phyloP scores from a whole-genome alignment of 2,113 vertebrate species.

The Colaptes auratus region DNA sequence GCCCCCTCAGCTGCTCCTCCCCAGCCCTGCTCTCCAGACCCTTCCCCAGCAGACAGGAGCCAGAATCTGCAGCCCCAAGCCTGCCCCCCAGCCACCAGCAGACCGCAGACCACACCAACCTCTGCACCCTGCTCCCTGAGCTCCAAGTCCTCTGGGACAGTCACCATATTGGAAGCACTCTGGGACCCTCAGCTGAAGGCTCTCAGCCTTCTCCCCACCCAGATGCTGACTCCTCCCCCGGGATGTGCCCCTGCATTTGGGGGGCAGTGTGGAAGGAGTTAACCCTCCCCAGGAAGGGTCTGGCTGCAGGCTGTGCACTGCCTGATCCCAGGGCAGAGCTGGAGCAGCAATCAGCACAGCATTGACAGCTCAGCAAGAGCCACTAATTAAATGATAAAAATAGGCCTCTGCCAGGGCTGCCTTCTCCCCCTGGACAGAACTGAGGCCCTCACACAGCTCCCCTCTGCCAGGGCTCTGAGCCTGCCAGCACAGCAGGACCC shows the following conservation, averaged over 20 bases:
- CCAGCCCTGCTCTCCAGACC: too few species aligned
- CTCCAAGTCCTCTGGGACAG: rapidly evolving
- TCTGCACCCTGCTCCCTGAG: neutral
- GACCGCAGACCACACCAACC: neutral
- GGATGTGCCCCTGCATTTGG: neutral
- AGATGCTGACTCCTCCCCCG: rapidly evolving
- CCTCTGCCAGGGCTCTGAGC: neutral
- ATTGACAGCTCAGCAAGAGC: constrained; percentile 8
- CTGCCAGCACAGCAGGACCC: neutral
- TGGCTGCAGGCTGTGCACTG: neutral
- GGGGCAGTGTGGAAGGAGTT: neutral
- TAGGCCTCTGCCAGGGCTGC: constrained; percentile 25
- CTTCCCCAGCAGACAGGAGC: neutral
- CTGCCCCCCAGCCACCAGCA: neutral
- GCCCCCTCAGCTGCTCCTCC: too few species aligned
- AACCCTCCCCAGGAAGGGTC: neutral
- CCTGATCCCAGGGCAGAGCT: neutral
- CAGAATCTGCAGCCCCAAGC: neutral
- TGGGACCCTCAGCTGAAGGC: neutral
- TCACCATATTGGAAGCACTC: neutral
- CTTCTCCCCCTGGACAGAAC: neutral
- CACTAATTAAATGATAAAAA: constrained; percentile 59
- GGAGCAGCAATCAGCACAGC: neutral
- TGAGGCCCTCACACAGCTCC: rapidly evolving
- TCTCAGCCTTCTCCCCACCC: rapidly evolving